A percentile compares a stretch with the other conserved stretches of the same genome.
Evolutionary conservation across 2,888 invertebrate genomes (phyloP).

Genomic region (Rhynchonema sp.): DNA sequence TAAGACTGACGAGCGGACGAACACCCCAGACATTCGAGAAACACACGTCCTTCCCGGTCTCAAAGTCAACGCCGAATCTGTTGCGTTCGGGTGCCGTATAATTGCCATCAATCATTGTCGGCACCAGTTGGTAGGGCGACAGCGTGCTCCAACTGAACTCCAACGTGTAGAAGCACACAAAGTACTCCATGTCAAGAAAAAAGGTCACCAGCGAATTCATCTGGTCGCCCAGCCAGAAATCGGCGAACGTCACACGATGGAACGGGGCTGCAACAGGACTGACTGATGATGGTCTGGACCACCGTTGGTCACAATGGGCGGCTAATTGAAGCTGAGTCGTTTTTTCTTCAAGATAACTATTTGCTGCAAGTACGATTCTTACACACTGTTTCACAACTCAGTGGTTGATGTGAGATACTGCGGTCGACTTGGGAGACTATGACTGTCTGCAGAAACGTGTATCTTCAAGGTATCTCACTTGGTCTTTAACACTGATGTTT

Average conservation of each 20-base stretch:
- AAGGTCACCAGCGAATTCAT: constrained; percentile 52
- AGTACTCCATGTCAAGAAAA: constrained; percentile 77
- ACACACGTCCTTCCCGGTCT: constrained; percentile 36
- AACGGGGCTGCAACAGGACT: constrained; percentile 31
- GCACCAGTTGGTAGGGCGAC: background rate
- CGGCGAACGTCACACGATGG: constrained; percentile 37
- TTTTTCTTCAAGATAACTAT: constrained; percentile 50
- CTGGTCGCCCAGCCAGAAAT: constrained; percentile 41
- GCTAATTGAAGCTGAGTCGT: constrained; percentile 75
- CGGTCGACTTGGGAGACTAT: too few relatives aligned
- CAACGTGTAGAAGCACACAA: constrained; percentile 63
- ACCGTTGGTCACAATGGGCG: constrained; percentile 69
- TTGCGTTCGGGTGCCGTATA: background rate
- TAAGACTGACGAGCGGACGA: constrained; percentile 62
- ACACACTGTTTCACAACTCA: too few relatives aligned
- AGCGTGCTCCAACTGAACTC: constrained; percentile 30
- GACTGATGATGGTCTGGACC: constrained; percentile 24
- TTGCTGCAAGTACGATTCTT: background rate
- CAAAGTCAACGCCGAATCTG: constrained; percentile 12
- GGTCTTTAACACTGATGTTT: too few relatives aligned
- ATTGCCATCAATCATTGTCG: background rate
- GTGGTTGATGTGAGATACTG: too few relatives aligned
- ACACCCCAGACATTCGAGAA: constrained; percentile 48
- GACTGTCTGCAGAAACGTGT: too few relatives aligned
- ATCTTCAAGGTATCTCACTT: too few relatives aligned